phyloP scores from a whole-genome alignment of 1,140 invertebrate species.

The Rhagoletis pomonella region DNA sequence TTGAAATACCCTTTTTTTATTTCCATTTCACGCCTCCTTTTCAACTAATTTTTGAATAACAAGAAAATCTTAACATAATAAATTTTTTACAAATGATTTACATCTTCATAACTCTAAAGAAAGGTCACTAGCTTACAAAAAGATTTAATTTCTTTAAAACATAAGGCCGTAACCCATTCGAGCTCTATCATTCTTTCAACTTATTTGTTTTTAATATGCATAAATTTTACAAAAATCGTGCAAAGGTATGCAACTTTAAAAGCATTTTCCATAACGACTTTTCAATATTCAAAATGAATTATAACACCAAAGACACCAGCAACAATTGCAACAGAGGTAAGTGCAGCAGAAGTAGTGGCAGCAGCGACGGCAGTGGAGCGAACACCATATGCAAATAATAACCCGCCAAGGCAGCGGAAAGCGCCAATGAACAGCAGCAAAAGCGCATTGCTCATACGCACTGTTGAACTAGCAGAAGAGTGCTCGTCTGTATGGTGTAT shows the following conservation, averaged over 20 bases:
- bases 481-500: no score
- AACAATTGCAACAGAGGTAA: background rate
- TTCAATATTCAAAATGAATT: constrained; percentile 45
- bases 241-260: constrained; percentile 16
- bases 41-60: no score
- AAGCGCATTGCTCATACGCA: background rate
- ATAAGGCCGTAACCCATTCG: no score
- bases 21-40: no score
- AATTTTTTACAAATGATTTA: no score
- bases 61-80: no score
- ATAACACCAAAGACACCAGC: background rate
- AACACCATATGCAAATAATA: constrained; percentile 38
- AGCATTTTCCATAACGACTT: constrained; percentile 22
- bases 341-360: no score
- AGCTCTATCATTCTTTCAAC: no score
- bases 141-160: no score
- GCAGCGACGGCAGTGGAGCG: background rate
- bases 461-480: background rate
- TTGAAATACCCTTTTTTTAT: no score
- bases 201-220: background rate
- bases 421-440: background rate
- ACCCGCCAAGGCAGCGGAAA: constrained; percentile 6
- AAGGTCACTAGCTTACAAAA: no score
- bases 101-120: no score
- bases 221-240: background rate